A percentile compares a stretch with the other conserved stretches of the same genome.
These are phyloP conservation scores for Aphelenchoides bicaudatus DNA, from an alignment of 2,888 invertebrate species.

Conservation along the genomic window DNA sequence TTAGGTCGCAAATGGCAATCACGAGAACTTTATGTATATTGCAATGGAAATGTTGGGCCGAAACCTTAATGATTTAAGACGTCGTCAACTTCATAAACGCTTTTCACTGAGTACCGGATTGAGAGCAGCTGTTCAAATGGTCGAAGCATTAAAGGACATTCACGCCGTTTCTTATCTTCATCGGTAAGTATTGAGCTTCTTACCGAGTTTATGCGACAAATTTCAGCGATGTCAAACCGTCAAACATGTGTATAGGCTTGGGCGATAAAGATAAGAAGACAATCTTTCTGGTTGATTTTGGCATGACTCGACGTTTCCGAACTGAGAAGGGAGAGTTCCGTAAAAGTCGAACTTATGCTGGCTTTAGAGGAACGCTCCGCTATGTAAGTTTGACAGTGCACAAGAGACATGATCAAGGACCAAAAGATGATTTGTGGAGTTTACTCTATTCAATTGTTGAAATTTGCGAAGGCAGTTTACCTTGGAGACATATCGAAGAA, in stretches of 20 bases:
- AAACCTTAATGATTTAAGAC: slow-evolving; percentile 49
- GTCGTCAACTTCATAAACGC: slow-evolving; percentile 27
- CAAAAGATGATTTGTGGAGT: slow-evolving; percentile 47
- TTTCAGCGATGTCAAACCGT: slow-evolving; percentile 2
- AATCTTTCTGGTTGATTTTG: slow-evolving; percentile 55
- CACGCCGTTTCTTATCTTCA: slow-evolving; percentile 52
- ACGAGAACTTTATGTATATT: slow-evolving; percentile 44
- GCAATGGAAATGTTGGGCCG: slow-evolving; percentile 54
- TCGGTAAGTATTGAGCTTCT: too few relatives aligned
- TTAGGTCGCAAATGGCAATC: slow-evolving; percentile 44
- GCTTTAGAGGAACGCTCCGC: slow-evolving; percentile 51
- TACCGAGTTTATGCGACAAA: too few relatives aligned
- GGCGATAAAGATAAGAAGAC: slow-evolving; percentile 34
- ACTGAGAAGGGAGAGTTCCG: slow-evolving; percentile 40
- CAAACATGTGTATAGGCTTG: slow-evolving; percentile 5
- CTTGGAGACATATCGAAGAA: slow-evolving; percentile 45
- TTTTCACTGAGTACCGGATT: slow-evolving; percentile 35
- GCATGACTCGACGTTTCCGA: slow-evolving; percentile 41
- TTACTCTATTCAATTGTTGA: slow-evolving; percentile 50
- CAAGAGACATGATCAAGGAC: slow-evolving; percentile 42
- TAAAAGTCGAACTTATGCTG: slow-evolving; percentile 46
- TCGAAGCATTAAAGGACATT: slow-evolving; percentile 42
- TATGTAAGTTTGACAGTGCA: slow-evolving; percentile 55
- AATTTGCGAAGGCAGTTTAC: slow-evolving; percentile 45
- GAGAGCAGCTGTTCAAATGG: slow-evolving; percentile 43